Percentiles rank a stretch among this genome's conserved stretches.
Conservation (phyloP, 2,113 vertebrate genomes). For the Trichomycterus rosablanca region DNA sequence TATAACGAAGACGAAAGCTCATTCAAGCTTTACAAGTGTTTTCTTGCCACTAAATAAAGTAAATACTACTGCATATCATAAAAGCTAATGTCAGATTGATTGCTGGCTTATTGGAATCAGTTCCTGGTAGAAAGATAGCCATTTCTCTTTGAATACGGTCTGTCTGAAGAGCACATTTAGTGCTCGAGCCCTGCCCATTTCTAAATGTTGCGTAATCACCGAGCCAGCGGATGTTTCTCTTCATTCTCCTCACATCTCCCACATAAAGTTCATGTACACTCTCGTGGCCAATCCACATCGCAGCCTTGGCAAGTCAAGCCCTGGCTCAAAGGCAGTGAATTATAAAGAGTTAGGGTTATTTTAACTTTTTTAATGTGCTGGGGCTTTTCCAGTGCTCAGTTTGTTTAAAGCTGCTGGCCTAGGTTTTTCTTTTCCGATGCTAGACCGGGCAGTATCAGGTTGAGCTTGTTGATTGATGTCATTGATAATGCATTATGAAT, state of each 20-base stretch:
- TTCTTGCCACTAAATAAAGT: too few species aligned
- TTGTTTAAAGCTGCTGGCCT: conserved; percentile 43
- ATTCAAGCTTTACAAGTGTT: too few species aligned
- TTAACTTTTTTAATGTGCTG: conserved; percentile 39
- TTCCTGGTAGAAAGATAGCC: too few species aligned
- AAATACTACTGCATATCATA: too few species aligned
- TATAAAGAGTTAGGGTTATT: conserved; percentile 35
- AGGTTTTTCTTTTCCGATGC: conserved; percentile 41
- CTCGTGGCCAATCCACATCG: not conserved
- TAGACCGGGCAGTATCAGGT: conserved; percentile 26
- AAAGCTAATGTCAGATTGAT: too few species aligned
- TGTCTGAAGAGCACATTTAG: too few species aligned
- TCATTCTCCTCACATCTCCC: conserved; percentile 4
- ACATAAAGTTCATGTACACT: conserved; percentile 6
- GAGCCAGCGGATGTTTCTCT: conserved; percentile 7
- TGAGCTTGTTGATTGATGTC: conserved; percentile 30
- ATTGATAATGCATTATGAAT: conserved; percentile 20
- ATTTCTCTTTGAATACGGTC: too few species aligned
- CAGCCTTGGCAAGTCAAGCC: conserved; percentile 6
- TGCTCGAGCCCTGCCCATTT: too few species aligned
- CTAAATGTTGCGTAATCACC: too few species aligned
- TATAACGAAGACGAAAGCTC: too few species aligned
- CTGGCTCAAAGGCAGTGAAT: conserved; percentile 33
- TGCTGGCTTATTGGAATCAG: too few species aligned
- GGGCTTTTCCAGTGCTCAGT: conserved; percentile 38